These are phyloP conservation scores for Athalia rosae DNA, from an alignment of 2,888 invertebrate genomes.

Conservation along the genomic window DNA sequence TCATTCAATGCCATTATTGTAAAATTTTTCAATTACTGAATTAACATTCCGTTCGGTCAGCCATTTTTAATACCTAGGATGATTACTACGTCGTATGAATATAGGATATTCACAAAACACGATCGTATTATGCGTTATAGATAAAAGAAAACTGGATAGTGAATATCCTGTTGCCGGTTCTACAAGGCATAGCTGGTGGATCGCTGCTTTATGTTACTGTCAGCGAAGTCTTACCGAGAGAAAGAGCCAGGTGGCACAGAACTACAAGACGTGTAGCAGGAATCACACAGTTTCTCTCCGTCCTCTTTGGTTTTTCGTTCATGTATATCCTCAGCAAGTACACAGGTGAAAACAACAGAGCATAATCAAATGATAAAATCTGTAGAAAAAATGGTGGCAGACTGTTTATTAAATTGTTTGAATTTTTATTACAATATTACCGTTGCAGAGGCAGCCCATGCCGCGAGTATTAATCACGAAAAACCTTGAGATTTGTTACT, in stretches of 20 bases:
- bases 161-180: slow-evolving; percentile 52
- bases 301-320: slow-evolving; percentile 77
- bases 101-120: not conserved
- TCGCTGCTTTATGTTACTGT: slow-evolving; percentile 86
- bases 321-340: slow-evolving; percentile 81
- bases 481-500: not conserved
- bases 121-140: slow-evolving; percentile 39
- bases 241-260: slow-evolving; percentile 83
- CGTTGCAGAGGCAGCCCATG: not conserved
- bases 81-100: not conserved
- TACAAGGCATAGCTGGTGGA: slow-evolving; percentile 83
- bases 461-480: not conserved
- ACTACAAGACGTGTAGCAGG: slow-evolving; percentile 77
- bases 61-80: not conserved
- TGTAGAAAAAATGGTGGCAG: not conserved
- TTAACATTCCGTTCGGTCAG: not conserved
- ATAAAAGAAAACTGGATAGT: slow-evolving; percentile 51
- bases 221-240: slow-evolving; percentile 85
- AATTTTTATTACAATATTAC: slow-evolving; percentile 4
- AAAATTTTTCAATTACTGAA: not conserved
- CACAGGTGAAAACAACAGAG: slow-evolving; percentile 71
- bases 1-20: not conserved
- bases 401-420: not conserved
- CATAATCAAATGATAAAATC: not conserved
- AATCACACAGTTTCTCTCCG: slow-evolving; percentile 78